These are phyloP conservation scores for Polylopha cassiicola DNA, from an alignment of 2,888 invertebrate genomes.

Conservation along the genomic window DNA sequence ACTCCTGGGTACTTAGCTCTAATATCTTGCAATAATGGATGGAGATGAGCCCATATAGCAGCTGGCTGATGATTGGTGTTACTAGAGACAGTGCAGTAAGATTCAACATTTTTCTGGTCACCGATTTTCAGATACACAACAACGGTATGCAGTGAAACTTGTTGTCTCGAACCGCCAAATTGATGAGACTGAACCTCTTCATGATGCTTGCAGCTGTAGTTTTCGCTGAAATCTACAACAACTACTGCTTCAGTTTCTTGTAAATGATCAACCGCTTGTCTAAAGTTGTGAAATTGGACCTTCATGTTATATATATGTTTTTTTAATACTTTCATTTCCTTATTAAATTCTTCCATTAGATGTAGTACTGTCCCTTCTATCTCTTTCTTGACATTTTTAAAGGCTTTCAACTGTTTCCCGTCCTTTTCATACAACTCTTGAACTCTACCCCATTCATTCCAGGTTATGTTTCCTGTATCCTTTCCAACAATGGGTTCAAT, in stretches of 20 bases:
- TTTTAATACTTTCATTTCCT: conserved; percentile 11
- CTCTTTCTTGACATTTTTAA: conserved; percentile 13
- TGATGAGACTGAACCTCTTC: conserved; percentile 18
- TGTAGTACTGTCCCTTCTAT: conserved; percentile 6
- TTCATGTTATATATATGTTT: conserved; percentile 19
- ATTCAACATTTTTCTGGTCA: neutral
- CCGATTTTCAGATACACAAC: conserved; percentile 6
- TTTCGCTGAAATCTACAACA: conserved; percentile 16
- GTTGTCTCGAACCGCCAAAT: conserved; percentile 17
- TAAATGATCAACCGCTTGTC: neutral
- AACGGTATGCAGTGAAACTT: conserved; percentile 15
- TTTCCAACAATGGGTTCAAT: conserved; percentile 3
- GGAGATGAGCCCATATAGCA: conserved; percentile 23
- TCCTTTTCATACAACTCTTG: conserved; percentile 17
- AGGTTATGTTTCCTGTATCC: conserved; percentile 8
- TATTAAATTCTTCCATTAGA: conserved; percentile 7
- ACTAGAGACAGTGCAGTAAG: conserved; percentile 13
- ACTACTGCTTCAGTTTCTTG: neutral
- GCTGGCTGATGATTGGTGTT: conserved; percentile 10
- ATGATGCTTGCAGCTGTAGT: conserved; percentile 12
- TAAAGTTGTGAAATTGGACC: conserved; percentile 5
- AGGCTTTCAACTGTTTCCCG: conserved; percentile 10
- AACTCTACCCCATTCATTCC: conserved; percentile 18
- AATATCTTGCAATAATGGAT: conserved; percentile 15
- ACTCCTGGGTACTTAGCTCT: conserved; percentile 2